Percentiles rank a stretch among this genome's conserved stretches.
These are phyloP conservation scores for Zaprionus inermis DNA, from an alignment of 1,140 invertebrate genomes.

Conservation along the genomic window DNA sequence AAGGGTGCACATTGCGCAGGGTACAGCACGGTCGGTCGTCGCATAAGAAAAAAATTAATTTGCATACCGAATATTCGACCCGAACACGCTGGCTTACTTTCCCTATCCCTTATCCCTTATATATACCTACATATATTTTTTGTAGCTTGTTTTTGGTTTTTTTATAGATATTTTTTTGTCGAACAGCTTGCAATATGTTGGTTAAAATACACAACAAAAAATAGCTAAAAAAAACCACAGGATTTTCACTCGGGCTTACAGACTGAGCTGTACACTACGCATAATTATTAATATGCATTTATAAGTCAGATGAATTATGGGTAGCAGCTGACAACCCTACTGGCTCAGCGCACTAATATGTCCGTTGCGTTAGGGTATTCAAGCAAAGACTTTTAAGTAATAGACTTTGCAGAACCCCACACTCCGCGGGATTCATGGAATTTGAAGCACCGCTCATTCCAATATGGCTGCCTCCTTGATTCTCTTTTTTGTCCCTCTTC, in stretches of 20 bases:
- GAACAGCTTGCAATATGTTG: slow-evolving; percentile 25
- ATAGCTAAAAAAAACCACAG: slow-evolving; percentile 9
- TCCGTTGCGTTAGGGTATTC: neutral
- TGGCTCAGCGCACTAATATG: neutral
- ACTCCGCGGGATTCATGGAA: too few species aligned
- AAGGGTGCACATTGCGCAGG: neutral
- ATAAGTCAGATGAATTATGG: too few species aligned
- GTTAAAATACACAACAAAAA: slow-evolving; percentile 7
- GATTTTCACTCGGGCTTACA: neutral
- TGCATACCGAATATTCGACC: slow-evolving; percentile 77
- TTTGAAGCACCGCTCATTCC: too few species aligned
- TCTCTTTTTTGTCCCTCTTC: too few species aligned
- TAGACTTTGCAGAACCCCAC: too few species aligned
- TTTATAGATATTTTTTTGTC: neutral
- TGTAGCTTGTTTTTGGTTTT: slow-evolving; percentile 13
- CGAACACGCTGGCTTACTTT: slow-evolving; percentile 50
- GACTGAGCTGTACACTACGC: neutral
- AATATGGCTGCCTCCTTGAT: too few species aligned
- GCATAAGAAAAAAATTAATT: slow-evolving; percentile 70
- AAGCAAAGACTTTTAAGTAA: too few species aligned
- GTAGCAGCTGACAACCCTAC: too few species aligned
- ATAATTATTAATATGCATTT: neutral
- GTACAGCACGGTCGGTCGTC: neutral
- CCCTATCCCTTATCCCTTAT: slow-evolving; percentile 9
- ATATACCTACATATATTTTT: slow-evolving; percentile 9